A percentile compares a stretch with the other conserved stretches of the same genome.
Conservation (phyloP, 1,140 invertebrate genomes). For the Bilobella aurantiaca region DNA sequence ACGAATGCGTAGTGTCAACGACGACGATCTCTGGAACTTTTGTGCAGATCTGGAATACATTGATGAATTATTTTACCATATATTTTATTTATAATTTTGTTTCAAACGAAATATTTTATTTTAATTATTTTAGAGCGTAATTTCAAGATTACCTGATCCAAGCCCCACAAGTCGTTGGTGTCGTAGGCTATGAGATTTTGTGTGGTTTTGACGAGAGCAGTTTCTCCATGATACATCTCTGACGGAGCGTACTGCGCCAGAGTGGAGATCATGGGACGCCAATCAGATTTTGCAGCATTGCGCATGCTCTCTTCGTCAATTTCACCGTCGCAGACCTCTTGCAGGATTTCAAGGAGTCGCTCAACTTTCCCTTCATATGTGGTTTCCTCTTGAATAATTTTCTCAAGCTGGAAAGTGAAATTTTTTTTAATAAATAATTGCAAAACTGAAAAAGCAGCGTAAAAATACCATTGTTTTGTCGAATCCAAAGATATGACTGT, state of each 20-base stretch:
- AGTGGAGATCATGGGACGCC: neutral
- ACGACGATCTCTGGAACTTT: neutral
- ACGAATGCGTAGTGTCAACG: neutral
- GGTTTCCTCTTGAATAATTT: neutral
- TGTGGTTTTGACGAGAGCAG: neutral
- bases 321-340: neutral
- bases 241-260: neutral
- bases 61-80: neutral
- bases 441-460: too few species aligned
- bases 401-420: neutral
- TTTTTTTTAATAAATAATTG: neutral
- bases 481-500: neutral
- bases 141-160: neutral
- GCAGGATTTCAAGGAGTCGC: neutral
- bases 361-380: neutral
- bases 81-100: neutral
- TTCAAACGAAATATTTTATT: too few species aligned
- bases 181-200: slow-evolving; percentile 1
- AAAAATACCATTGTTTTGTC: neutral
- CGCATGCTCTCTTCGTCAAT: neutral
- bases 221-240: neutral
- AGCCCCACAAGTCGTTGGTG: neutral
- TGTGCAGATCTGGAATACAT: neutral
- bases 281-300: too few species aligned
- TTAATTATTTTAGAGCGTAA: too few species aligned